phyloP scores from a whole-genome alignment of 2,113 vertebrate genomes.

The Martes martes region DNA sequence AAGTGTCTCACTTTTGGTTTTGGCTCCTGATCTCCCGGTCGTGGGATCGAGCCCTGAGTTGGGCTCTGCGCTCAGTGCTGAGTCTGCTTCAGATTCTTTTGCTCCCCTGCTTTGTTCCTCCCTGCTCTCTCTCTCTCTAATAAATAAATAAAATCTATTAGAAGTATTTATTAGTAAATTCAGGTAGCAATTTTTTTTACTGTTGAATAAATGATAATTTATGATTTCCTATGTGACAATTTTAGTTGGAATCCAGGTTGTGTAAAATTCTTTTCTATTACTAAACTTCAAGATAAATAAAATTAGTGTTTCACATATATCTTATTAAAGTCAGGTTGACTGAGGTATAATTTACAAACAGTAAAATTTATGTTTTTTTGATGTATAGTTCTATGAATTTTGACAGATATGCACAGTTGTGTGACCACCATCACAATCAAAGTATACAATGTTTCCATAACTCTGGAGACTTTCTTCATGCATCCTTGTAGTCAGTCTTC shows the following conservation, averaged over 20 bases:
- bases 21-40: neutral
- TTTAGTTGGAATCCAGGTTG: neutral
- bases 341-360: neutral
- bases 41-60: neutral
- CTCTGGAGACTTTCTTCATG: neutral
- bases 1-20: neutral
- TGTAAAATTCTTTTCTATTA: neutral
- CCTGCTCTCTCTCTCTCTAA: neutral
- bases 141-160: neutral
- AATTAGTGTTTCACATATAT: neutral
- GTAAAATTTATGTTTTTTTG: neutral
- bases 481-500: neutral
- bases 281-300: neutral
- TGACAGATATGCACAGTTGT: neutral
- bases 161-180: neutral
- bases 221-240: neutral
- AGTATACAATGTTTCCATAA: neutral
- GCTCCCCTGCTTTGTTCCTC: neutral
- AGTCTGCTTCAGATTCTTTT: neutral
- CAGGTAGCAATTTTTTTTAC: conserved; percentile 10
- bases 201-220: neutral
- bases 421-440: neutral
- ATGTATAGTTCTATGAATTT: neutral
- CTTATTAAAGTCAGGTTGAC: neutral
- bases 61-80: neutral